Evolutionary conservation across 1,140 invertebrate species (phyloP).

Genomic region (Dreissena rostriformis): DNA sequence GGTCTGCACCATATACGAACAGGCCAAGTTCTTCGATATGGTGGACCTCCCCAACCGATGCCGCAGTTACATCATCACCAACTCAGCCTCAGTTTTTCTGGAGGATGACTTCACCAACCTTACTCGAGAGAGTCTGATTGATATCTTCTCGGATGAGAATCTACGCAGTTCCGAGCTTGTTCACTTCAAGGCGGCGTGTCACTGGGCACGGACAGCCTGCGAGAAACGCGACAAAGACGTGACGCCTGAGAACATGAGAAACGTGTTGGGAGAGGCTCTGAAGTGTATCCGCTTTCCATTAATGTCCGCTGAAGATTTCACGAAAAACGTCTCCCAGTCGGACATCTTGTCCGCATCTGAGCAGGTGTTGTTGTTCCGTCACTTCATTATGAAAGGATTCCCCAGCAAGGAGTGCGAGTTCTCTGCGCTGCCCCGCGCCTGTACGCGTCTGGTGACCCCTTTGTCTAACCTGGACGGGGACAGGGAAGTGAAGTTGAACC

Average conservation of each 20-base stretch:
- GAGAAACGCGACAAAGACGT: background rate
- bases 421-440: no score
- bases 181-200: background rate
- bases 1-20: background rate
- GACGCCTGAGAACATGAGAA: background rate
- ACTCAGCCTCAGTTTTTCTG: background rate
- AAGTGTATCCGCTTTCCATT: background rate
- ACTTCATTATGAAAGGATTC: background rate
- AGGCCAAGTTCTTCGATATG: background rate
- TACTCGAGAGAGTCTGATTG: background rate
- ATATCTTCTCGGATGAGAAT: background rate
- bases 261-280: background rate
- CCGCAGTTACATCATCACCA: background rate
- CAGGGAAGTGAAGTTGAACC: no score
- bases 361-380: background rate
- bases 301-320: constrained; percentile 1
- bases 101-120: background rate
- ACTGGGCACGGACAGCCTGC: background rate
- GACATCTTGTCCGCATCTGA: background rate
- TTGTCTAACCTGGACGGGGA: no score
- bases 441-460: no score
- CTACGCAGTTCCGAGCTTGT: background rate
- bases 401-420: no score
- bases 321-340: background rate
- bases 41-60: background rate